phyloP scores from a whole-genome alignment of 1,140 invertebrate genomes.

The Anadara kagoshimensis region DNA sequence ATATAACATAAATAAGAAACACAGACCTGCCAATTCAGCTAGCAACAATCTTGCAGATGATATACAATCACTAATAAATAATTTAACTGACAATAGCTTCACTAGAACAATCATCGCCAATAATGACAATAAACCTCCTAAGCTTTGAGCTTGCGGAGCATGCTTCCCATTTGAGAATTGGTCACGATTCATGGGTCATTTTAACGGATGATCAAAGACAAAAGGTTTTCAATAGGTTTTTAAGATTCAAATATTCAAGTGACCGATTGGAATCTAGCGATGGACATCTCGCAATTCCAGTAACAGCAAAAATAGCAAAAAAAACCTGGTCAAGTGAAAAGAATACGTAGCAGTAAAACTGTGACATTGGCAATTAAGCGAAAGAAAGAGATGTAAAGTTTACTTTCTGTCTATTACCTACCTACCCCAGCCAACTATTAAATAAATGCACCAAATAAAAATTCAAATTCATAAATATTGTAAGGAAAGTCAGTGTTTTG shows the following conservation, averaged over 20 bases:
- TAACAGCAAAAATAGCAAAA: constrained; percentile 12
- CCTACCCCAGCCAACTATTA: too few relatives aligned
- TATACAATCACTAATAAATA: constrained; percentile 17
- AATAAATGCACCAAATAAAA: too few relatives aligned
- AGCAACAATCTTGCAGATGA: constrained; percentile 22
- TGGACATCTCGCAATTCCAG: constrained; percentile 8
- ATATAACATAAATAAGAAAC: constrained; percentile 5
- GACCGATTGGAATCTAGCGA: constrained; percentile 5
- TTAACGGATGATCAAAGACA: constrained; percentile 14
- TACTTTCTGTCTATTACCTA: too few relatives aligned
- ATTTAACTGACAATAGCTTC: constrained; percentile 2
- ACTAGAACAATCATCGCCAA: constrained; percentile 24
- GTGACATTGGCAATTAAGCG: not conserved
- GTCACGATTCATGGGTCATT: constrained; percentile 3
- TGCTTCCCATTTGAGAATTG: not conserved
- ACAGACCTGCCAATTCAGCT: constrained; percentile 9
- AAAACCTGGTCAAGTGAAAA: constrained; percentile 32
- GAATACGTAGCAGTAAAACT: constrained; percentile 22
- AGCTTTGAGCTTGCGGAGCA: constrained; percentile 14
- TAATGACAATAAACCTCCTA: constrained; percentile 29
- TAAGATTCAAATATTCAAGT: not conserved
- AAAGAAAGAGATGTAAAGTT: too few relatives aligned
- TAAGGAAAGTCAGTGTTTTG: too few relatives aligned
- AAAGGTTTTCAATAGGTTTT: constrained; percentile 8
- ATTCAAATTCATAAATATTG: too few relatives aligned